phyloP scores from a whole-genome alignment of 2,113 vertebrate species.

The Equus quagga region DNA sequence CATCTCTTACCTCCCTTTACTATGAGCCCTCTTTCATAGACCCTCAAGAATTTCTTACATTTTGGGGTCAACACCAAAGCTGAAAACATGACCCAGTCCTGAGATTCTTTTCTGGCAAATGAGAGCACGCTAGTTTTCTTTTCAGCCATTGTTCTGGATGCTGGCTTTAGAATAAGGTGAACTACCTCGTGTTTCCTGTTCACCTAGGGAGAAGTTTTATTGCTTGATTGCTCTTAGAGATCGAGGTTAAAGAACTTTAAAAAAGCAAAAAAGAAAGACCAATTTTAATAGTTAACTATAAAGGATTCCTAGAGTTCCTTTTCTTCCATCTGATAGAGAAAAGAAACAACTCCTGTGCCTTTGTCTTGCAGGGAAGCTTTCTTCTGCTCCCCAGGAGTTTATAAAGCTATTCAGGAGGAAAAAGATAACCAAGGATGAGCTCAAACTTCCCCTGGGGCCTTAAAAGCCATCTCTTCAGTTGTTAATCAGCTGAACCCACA shows the following conservation, averaged over 20 bases:
- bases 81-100: not conserved
- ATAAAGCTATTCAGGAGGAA: constrained; percentile 53
- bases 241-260: constrained; percentile 59
- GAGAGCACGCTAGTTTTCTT: constrained; percentile 12
- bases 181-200: constrained; percentile 33
- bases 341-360: constrained; percentile 61
- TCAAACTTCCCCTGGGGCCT: constrained; percentile 38
- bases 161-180: constrained; percentile 43
- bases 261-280: constrained; percentile 48
- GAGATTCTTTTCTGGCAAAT: constrained; percentile 26
- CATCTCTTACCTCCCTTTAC: not conserved
- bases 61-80: constrained; percentile 51
- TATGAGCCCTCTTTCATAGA: not conserved
- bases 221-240: constrained; percentile 70
- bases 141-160: constrained; percentile 56
- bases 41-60: constrained; percentile 23
- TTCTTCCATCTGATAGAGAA: constrained; percentile 50
- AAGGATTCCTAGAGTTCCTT: constrained; percentile 71
- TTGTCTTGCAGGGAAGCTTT: constrained; percentile 74
- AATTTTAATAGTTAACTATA: constrained; percentile 79
- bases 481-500: constrained; percentile 58
- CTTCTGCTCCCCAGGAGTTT: constrained; percentile 63
- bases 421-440: constrained; percentile 52
- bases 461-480: constrained; percentile 60
- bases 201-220: constrained; percentile 56